Conservation (phyloP, 2,113 vertebrate genomes). For the Diadophis punctatus region DNA sequence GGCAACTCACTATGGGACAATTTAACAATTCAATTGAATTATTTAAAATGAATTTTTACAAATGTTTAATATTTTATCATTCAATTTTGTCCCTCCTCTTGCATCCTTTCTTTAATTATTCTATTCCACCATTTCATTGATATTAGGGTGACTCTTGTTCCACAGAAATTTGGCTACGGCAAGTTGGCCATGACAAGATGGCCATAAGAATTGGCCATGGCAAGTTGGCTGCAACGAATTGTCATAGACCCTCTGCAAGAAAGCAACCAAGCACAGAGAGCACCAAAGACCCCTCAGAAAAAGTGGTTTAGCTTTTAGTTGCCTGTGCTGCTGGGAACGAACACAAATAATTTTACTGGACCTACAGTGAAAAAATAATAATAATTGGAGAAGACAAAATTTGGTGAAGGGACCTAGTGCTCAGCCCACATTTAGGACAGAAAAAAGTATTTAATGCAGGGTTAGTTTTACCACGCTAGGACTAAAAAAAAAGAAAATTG, state of each 20-base stretch:
- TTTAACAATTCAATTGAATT: no score
- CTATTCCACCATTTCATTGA: no score
- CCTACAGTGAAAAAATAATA: slow-evolving; percentile 10
- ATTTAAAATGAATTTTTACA: background rate
- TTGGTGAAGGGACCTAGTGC: slow-evolving; percentile 9
- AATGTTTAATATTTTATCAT: background rate
- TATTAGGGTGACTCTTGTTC: no score
- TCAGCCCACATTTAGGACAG: slow-evolving; percentile 37
- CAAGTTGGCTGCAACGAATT: no score
- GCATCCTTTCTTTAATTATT: no score
- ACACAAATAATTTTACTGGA: slow-evolving; percentile 30
- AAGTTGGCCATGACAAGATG: no score
- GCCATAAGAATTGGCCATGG: no score
- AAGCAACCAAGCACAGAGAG: background rate
- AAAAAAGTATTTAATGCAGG: slow-evolving; percentile 43
- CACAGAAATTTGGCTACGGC: no score
- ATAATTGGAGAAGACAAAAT: slow-evolving; percentile 27
- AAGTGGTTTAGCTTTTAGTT: slow-evolving; percentile 12
- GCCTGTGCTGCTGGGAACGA: slow-evolving; percentile 33
- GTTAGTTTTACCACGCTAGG: slow-evolving; percentile 52
- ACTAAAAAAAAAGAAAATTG: slow-evolving; percentile 68
- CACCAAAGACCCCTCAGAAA: background rate
- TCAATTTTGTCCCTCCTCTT: no score
- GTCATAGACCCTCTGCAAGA: no score
- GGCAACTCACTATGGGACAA: no score